Conservation (phyloP, 2,888 invertebrate species). For the Stenoptilia bipunctidactyla region DNA sequence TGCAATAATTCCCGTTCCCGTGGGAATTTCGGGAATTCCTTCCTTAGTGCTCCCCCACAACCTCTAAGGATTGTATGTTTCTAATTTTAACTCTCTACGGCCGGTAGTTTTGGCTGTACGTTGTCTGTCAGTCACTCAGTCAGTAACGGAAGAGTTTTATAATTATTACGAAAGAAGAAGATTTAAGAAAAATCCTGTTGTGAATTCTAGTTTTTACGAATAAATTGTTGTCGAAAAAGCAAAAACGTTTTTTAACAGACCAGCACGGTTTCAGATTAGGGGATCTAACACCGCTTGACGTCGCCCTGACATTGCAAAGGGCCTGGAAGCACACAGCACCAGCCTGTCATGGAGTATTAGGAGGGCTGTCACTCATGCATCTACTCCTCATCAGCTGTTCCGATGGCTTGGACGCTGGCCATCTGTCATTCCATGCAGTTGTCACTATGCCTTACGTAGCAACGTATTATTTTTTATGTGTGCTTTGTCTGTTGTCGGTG, state of each 20-base stretch:
- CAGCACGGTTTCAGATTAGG: slow-evolving; percentile 32
- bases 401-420: slow-evolving; percentile 52
- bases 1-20: too few relatives aligned
- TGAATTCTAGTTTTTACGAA: too few relatives aligned
- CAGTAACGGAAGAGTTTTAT: too few relatives aligned
- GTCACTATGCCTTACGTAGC: slow-evolving; percentile 66
- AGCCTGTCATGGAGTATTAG: slow-evolving; percentile 72
- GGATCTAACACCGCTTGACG: slow-evolving; percentile 61
- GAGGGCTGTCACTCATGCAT: slow-evolving; percentile 71
- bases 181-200: neutral
- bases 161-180: too few relatives aligned
- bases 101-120: too few relatives aligned
- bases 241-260: too few relatives aligned
- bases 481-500: slow-evolving; percentile 70
- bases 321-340: slow-evolving; percentile 61
- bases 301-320: slow-evolving; percentile 63
- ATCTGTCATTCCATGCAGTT: slow-evolving; percentile 56
- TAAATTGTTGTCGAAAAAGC: too few relatives aligned
- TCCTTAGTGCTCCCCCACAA: too few relatives aligned
- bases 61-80: too few relatives aligned
- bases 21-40: too few relatives aligned
- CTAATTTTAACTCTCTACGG: too few relatives aligned
- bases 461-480: slow-evolving; percentile 70
- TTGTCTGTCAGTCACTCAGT: too few relatives aligned
- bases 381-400: slow-evolving; percentile 69